Conservation (phyloP, 2,797 vertebrate genomes). For the Eurystomus glaucurus region DNA sequence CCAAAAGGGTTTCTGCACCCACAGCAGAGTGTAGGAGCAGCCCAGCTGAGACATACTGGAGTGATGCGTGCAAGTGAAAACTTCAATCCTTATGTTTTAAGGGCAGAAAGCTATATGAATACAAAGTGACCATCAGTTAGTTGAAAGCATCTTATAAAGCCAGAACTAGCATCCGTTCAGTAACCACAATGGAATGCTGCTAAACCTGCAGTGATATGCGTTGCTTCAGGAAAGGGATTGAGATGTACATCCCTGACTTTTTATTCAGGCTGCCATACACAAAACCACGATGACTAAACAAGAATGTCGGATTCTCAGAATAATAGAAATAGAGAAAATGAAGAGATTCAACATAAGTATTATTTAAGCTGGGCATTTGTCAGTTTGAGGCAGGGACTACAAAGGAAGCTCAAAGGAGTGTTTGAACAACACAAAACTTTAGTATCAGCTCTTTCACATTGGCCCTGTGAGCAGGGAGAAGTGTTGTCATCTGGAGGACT, state of each 20-base stretch:
- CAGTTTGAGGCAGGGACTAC: background rate
- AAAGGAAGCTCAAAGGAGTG: background rate
- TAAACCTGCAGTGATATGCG: background rate
- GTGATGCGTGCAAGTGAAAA: background rate
- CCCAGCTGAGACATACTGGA: background rate
- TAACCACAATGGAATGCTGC: background rate
- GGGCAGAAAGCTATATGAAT: background rate
- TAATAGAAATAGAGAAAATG: background rate
- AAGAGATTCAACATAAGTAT: background rate
- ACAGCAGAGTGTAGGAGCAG: background rate
- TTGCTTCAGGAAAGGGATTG: background rate
- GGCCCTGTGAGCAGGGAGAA: background rate
- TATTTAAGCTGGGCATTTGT: background rate
- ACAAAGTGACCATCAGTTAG: background rate
- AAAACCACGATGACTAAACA: background rate
- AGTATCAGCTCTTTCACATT: background rate
- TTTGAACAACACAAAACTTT: background rate
- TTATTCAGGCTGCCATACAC: background rate
- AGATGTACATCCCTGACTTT: background rate
- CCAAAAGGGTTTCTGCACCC: background rate
- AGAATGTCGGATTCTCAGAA: background rate
- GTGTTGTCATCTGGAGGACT: background rate
- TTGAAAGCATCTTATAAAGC: background rate
- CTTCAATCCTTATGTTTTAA: accelerated
- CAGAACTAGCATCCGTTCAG: background rate